Conservation (phyloP, 2,113 vertebrate genomes). For the Sus scrofa region DNA sequence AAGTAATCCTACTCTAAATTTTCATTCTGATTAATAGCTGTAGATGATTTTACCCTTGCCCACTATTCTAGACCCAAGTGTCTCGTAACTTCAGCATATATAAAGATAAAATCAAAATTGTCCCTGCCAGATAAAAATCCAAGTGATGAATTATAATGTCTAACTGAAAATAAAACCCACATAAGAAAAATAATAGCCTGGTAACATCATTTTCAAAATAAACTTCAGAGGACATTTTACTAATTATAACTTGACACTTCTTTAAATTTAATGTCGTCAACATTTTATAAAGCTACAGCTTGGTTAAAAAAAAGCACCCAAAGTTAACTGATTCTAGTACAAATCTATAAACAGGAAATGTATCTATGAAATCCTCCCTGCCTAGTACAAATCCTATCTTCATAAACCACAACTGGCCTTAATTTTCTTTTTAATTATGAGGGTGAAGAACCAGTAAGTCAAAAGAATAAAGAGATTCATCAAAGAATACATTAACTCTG, state of each 20-base stretch:
- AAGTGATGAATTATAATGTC: background rate
- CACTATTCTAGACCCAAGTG: background rate
- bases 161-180: background rate
- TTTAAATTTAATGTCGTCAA: background rate
- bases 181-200: background rate
- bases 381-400: background rate
- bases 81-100: background rate
- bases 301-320: background rate
- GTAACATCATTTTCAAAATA: background rate
- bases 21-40: background rate
- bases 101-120: background rate
- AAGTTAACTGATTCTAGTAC: background rate
- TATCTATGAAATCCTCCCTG: background rate
- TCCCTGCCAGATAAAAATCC: background rate
- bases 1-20: background rate
- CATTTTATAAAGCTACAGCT: background rate
- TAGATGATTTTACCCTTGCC: background rate
- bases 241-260: background rate
- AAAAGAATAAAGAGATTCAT: background rate
- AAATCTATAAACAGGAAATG: background rate
- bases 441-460: background rate
- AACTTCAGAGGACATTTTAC: background rate
- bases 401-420: background rate
- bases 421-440: background rate
- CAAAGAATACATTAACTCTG: background rate